Evolutionary conservation across 2,888 invertebrate genomes (phyloP).

Genomic region (Argyresthia albistria): DNA sequence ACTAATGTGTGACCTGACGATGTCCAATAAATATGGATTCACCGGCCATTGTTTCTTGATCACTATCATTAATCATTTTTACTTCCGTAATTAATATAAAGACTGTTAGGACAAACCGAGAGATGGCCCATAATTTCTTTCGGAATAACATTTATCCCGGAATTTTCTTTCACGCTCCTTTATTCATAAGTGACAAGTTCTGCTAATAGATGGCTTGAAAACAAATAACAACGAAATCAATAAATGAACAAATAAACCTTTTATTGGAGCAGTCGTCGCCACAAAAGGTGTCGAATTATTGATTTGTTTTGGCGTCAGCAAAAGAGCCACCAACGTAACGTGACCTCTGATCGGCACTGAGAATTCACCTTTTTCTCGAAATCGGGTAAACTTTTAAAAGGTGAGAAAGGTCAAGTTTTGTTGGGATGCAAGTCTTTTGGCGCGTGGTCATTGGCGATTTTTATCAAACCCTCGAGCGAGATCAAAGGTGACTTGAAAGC

Average conservation of each 20-base stretch:
- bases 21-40: not conserved
- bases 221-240: not conserved
- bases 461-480: constrained; percentile 1
- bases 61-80: not conserved
- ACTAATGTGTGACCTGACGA: not conserved
- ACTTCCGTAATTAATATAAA: not conserved
- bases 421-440: not conserved
- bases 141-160: not conserved
- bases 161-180: not conserved
- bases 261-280: constrained; percentile 7
- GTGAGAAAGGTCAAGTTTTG: not conserved
- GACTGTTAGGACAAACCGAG: not conserved
- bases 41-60: not conserved
- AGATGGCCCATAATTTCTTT: not conserved
- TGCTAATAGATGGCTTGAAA: too few species aligned
- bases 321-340: not conserved
- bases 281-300: constrained; percentile 29
- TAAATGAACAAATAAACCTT: constrained; percentile 7
- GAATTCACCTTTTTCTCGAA: not conserved
- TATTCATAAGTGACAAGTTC: not conserved
- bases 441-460: constrained; percentile 1
- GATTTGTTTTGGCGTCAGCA: constrained; percentile 24
- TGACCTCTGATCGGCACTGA: not conserved
- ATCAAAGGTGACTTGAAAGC: constrained; percentile 6
- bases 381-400: not conserved